Base-by-base conservation (phyloP, 2,888 invertebrate genomes). In the Nomada hirtipes region DNA sequence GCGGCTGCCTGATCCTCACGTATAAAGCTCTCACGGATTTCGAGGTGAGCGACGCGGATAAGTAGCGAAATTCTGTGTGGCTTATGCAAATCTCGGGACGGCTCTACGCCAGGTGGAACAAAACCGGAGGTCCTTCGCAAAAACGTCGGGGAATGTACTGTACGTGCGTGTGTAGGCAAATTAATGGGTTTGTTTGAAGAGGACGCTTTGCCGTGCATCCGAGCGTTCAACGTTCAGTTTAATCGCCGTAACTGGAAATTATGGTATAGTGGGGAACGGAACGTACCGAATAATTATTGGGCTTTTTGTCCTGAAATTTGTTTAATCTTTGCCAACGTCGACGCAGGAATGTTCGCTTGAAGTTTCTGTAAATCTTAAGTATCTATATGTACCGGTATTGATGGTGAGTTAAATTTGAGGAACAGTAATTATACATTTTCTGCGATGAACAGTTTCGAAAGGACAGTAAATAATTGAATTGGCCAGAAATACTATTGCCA, bases 21-120 rank as follows among this genome's bases (percentile, higher is more conserved):
- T 95, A 96, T 89, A 95, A 95, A 88, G 96, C 96, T 88, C 91
- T 96, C 55, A 91, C 95, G 63, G 97, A 97, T 92, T 95, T 97
- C 84, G 97, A 97, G 95, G 97, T 97, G 92, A 94, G 94, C 88
- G 36, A 9, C 2, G 7, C 29, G 50, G 20, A 81, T 0, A 13
- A n/a, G 23, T 15, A 72, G 55, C 52, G n/a, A n/a, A 55, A 67
- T 65, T 71, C 11, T 20, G n/a, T 26, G n/a, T 4, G 60, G 36
- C 50, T 50, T 23, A 36, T 18, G 23, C 47, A 26, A 64, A 64
- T 47, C 15, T 23, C 20, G 15, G 9, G 15, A 3, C 44, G 47
- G 20, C 47, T 23, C 47, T 50, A 47, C 26, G 29, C 29, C 60
- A 29, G 18, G 60, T 9, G 18, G 4, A 9, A 29, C 18, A 60